phyloP scores from a whole-genome alignment of 1,140 invertebrate species.

The Papilio dardanus region DNA sequence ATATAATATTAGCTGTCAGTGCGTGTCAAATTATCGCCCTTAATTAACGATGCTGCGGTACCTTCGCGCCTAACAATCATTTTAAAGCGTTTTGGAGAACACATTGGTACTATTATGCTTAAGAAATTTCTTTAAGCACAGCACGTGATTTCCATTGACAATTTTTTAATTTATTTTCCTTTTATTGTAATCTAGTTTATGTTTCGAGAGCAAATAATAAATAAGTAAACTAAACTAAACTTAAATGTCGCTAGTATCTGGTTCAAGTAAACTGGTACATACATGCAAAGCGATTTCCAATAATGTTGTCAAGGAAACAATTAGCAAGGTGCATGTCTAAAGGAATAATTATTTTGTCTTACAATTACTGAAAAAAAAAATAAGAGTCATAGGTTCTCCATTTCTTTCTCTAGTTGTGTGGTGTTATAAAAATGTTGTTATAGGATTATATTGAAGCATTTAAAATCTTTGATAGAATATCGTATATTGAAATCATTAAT shows the following conservation, averaged over 20 bases:
- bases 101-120: conserved; percentile 3
- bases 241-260: background rate
- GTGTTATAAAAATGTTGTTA: background rate
- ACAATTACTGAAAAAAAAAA: too few species aligned
- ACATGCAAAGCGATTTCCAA: conserved; percentile 24
- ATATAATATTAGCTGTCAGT: conserved; percentile 79
- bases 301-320: conserved; percentile 51
- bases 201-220: background rate
- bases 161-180: background rate
- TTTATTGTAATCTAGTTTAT: background rate
- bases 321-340: conserved; percentile 66
- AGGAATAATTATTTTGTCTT: conserved; percentile 46
- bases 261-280: conserved; percentile 13
- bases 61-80: conserved; percentile 66
- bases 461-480: conserved; percentile 19
- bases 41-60: conserved; percentile 70
- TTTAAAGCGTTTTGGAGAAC: conserved; percentile 32
- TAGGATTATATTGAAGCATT: conserved; percentile 32
- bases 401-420: too few species aligned
- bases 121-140: background rate
- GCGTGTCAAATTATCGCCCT: conserved; percentile 75
- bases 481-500: conserved; percentile 19
- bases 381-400: too few species aligned
- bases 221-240: background rate
- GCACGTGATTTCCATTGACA: background rate